Evolutionary conservation across 2,888 invertebrate genomes (phyloP), one percentile per base, ranked within the genome.

Genomic region (Muscina levida): DNA sequence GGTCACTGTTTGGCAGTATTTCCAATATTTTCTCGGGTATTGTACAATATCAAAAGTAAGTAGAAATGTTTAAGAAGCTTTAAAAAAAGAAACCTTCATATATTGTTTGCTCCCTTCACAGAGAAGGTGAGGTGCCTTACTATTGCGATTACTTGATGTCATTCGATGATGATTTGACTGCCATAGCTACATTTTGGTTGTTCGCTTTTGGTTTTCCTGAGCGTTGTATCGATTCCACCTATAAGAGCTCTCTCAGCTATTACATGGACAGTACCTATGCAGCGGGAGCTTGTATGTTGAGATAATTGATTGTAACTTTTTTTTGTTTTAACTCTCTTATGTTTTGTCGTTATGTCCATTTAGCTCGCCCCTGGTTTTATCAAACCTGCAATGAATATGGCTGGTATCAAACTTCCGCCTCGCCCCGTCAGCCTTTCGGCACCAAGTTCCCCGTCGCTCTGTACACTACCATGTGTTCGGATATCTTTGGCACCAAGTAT

Each of bases 331-430:
- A n/a, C n/a, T n/a, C n/a, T n/a, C n/a, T 4, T 15, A 2, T 46
- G n/a, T n/a, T 22, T 39, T 71, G n/a, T n/a, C n/a, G n/a, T n/a
- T n/a, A n/a, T n/a, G n/a, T 68, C 76, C 86, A 89, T 42, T 89
- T 48, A 94, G 95, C 92, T 88, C 93, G 95, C 0, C 93, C 94
- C 57, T 97, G 97, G 96, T 92, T 92, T 1, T 96, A 95, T 88
- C 97, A 97, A 90, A 96, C 95, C 0, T 97, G 97, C 88, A 94
- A 94, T 67, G 96, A 97, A 91, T 97, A 93, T 88, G 97, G 96
- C 71, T 97, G 94, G 92, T 96, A 93, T 90, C 96, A 96, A 91
- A 94, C 95, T 1, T 94, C 96, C 0, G 92, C 91, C 79, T 92
- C 93, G 11, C 65, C 85, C 0, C 86, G 90, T 0, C 93, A 94